A percentile compares a stretch with the other conserved stretches of the same genome.
Conservation (phyloP, 2,888 invertebrate genomes). For the Perizoma affinitatum region DNA sequence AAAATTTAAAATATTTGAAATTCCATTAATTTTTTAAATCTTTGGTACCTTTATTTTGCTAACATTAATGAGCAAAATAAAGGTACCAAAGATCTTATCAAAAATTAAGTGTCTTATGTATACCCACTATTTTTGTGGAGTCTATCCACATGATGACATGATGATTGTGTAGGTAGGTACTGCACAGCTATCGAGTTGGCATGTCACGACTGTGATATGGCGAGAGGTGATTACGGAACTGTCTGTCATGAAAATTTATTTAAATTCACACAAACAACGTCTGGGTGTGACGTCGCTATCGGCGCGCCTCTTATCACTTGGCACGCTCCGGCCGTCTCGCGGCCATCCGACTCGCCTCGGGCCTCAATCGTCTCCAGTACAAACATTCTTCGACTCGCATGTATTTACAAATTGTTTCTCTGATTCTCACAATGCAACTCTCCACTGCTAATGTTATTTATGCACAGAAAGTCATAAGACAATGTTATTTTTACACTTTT, state of each 20-base stretch:
- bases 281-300: conserved; percentile 84
- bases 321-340: conserved; percentile 82
- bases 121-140: conserved; percentile 47
- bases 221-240: conserved; percentile 83
- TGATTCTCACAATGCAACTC: conserved; percentile 24
- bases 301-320: conserved; percentile 84
- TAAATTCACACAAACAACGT: conserved; percentile 84
- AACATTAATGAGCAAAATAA: too few relatives aligned
- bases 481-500: conserved; percentile 18
- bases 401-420: conserved; percentile 45
- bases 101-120: conserved; percentile 2
- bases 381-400: conserved; percentile 64
- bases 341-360: conserved; percentile 68
- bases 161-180: too few relatives aligned
- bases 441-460: conserved; percentile 14
- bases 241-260: conserved; percentile 84
- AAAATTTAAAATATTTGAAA: too few relatives aligned
- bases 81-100: too few relatives aligned
- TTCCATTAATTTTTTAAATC: too few relatives aligned
- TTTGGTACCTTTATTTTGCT: too few relatives aligned
- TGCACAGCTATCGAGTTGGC: conserved; percentile 63
- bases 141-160: conserved; percentile 43
- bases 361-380: conserved; percentile 65
- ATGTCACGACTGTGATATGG: conserved; percentile 73
- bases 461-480: conserved; percentile 3